A percentile compares a stretch with the other conserved stretches of the same genome.
Conservation (phyloP, 2,113 vertebrate genomes). For the Porphyrio hochstetteri region DNA sequence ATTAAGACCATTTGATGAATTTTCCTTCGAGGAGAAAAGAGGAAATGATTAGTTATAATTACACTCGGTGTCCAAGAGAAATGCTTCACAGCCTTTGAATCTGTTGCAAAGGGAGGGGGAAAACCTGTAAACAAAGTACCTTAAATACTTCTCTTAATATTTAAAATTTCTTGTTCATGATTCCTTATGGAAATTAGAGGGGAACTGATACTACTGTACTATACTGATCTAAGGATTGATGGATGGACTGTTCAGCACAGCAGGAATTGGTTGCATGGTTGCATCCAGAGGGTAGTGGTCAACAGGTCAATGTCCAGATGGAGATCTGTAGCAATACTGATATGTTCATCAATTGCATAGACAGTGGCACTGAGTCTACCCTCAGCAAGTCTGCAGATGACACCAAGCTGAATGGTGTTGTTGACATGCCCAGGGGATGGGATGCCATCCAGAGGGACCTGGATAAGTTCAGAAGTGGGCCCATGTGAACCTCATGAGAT, state of each 20-base stretch:
- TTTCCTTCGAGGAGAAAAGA: constrained; percentile 72
- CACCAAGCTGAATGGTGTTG: background rate
- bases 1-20: constrained; percentile 69
- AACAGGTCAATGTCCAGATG: fast-evolving
- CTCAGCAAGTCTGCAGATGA: background rate
- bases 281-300: background rate
- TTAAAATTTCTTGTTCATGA: constrained; percentile 16
- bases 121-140: background rate
- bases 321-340: too few relatives aligned
- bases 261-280: background rate
- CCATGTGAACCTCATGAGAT: too few relatives aligned
- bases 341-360: background rate
- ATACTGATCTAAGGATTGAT: background rate
- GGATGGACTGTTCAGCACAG: background rate
- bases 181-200: constrained; percentile 19
- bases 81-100: constrained; percentile 47
- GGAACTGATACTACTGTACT: background rate
- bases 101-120: constrained; percentile 15
- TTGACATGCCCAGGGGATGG: too few relatives aligned
- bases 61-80: constrained; percentile 67
- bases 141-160: background rate
- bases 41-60: constrained; percentile 73
- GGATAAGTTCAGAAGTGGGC: too few relatives aligned
- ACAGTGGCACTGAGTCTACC: background rate
- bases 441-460: too few relatives aligned